Conservation (phyloP, 2,113 vertebrate species). For the Colius striatus region DNA sequence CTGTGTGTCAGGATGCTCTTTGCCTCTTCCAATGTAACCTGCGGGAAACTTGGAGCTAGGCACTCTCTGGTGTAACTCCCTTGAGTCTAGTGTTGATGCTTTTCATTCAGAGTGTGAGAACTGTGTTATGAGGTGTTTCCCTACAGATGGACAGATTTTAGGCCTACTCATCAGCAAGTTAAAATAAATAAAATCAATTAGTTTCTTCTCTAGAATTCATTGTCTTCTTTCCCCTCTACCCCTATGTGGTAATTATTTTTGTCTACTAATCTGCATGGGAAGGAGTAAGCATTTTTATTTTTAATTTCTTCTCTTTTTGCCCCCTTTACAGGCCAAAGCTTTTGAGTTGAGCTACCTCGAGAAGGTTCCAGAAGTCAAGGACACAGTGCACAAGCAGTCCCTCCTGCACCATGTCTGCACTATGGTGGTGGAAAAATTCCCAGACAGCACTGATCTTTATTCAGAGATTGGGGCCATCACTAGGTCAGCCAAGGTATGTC, state of each 20-base stretch:
- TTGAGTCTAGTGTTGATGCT: not conserved
- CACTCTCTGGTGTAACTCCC: not conserved
- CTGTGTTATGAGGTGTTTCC: not conserved
- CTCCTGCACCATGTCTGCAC: slow-evolving; percentile 93
- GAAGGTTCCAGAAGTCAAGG: slow-evolving; percentile 99
- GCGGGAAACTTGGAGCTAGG: not conserved
- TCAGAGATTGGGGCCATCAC: slow-evolving; percentile 96
- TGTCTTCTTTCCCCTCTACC: not conserved
- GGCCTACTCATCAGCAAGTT: not conserved
- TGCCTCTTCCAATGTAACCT: not conserved
- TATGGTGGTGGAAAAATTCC: slow-evolving; percentile 96
- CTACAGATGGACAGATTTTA: not conserved
- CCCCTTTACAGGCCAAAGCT: slow-evolving; percentile 87
- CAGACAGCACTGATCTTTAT: slow-evolving; percentile 96
- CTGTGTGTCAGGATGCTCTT: not conserved
- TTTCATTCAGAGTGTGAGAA: not conserved
- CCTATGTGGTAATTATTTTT: not conserved
- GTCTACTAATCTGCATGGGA: not conserved
- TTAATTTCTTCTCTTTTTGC: not conserved
- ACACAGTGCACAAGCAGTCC: slow-evolving; percentile 97
- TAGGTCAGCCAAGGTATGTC: slow-evolving; percentile 92
- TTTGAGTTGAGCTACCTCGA: slow-evolving; percentile 98
- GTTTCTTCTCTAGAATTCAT: not conserved
- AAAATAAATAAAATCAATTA: not conserved
- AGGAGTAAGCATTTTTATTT: not conserved